Percentiles rank a stretch among this genome's conserved stretches.
These are phyloP conservation scores for Panopea generosa DNA, from an alignment of 2,888 invertebrate species.

Conservation along the genomic window DNA sequence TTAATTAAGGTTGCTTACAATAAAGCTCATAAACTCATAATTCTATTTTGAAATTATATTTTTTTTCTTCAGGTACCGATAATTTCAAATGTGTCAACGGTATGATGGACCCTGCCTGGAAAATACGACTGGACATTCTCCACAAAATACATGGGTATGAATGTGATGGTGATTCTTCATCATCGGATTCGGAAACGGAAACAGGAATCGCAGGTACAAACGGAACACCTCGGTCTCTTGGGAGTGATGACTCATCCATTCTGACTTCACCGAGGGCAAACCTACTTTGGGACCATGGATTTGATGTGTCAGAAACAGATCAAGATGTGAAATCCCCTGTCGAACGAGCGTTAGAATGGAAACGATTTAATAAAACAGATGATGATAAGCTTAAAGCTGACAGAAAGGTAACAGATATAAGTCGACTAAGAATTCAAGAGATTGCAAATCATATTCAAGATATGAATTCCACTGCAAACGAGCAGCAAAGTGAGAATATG, in stretches of 20 bases:
- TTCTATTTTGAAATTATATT: too few species aligned
- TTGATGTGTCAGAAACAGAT: constrained; percentile 31
- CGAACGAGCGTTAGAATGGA: constrained; percentile 45
- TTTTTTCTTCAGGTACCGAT: too few species aligned
- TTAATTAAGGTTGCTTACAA: too few species aligned
- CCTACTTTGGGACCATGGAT: constrained; percentile 55
- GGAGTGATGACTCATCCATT: constrained; percentile 27
- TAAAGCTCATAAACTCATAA: too few species aligned
- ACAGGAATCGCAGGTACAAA: constrained; percentile 6
- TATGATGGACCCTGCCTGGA: background rate
- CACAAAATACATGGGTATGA: constrained; percentile 3
- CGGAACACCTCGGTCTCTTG: constrained; percentile 31
- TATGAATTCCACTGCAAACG: background rate
- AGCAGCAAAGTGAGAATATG: background rate
- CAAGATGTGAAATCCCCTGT: constrained; percentile 9
- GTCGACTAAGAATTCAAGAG: constrained; percentile 15
- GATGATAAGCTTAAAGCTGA: constrained; percentile 58
- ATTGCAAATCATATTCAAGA: background rate
- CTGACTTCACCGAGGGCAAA: constrained; percentile 38
- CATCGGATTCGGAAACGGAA: constrained; percentile 33
- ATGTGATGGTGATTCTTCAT: background rate
- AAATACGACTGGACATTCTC: constrained; percentile 12
- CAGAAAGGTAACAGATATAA: background rate
- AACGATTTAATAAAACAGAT: constrained; percentile 47
- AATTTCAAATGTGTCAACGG: too few species aligned